Percentiles rank a stretch among this genome's conserved stretches.
These are phyloP conservation scores for Zoroaster sp. DNA, from an alignment of 53 echinoderm and acorn worm genomes.

Conservation along the genomic window DNA sequence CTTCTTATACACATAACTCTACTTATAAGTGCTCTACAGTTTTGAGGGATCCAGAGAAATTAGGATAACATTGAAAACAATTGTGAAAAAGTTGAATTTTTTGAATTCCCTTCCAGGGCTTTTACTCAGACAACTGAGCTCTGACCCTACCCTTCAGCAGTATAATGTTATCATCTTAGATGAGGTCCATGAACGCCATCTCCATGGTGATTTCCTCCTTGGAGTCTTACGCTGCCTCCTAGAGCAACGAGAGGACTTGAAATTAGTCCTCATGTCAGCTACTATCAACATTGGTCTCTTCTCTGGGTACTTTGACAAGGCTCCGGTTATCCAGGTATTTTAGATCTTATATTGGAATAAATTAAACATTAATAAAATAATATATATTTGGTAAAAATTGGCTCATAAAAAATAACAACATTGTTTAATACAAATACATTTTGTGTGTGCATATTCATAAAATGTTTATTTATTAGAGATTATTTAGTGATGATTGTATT, in stretches of 20 bases:
- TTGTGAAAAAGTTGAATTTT: not conserved
- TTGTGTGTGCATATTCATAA: no score
- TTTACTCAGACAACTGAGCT: conserved; percentile 73
- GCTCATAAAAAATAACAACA: no score
- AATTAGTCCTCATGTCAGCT: conserved; percentile 94
- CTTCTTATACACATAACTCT: not conserved
- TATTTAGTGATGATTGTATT: no score
- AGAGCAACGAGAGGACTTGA: conserved; percentile 83
- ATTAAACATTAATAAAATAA: no score
- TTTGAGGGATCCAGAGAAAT: not conserved
- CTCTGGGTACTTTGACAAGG: conserved; percentile 77
- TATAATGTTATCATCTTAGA: conserved; percentile 93
- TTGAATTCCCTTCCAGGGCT: conserved; percentile 54
- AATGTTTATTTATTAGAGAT: no score
- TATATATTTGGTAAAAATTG: no score
- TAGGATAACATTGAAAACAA: no score
- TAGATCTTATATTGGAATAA: no score
- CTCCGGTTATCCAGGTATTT: conserved; percentile 80
- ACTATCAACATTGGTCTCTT: conserved; percentile 94
- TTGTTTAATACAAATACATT: no score
- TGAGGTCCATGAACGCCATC: conserved; percentile 88
- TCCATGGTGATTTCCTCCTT: conserved; percentile 93
- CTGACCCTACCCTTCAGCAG: conserved; percentile 77
- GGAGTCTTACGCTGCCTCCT: conserved; percentile 85
- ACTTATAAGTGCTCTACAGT: not conserved